These are phyloP conservation scores for Actinemys pallida DNA, from an alignment of 2,113 vertebrate genomes.

Conservation along the genomic window DNA sequence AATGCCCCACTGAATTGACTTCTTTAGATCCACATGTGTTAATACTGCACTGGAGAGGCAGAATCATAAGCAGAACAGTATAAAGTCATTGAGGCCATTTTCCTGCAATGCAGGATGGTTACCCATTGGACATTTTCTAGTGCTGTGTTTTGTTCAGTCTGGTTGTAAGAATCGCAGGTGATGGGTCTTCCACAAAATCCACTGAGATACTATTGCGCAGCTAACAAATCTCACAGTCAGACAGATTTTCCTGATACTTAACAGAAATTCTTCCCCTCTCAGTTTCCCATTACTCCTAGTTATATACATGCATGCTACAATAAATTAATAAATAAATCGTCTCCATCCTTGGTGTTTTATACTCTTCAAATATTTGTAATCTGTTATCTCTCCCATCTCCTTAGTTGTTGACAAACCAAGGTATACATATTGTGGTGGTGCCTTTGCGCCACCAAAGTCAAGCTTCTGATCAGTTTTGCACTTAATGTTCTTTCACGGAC, in stretches of 20 bases:
- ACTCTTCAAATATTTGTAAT: neutral
- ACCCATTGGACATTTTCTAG: neutral
- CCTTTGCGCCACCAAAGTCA: neutral
- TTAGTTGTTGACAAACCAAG: neutral
- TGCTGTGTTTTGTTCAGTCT: neutral
- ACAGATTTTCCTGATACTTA: neutral
- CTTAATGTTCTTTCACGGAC: neutral
- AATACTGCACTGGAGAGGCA: neutral
- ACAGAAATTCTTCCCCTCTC: neutral
- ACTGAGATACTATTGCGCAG: neutral
- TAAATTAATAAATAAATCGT: neutral
- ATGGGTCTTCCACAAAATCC: neutral
- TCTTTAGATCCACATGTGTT: neutral
- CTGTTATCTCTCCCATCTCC: neutral
- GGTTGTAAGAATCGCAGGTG: neutral
- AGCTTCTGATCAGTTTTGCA: neutral
- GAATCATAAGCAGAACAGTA: neutral
- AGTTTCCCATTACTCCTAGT: neutral
- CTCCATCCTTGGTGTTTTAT: neutral
- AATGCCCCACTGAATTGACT: neutral
- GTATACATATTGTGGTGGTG: neutral
- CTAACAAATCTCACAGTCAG: neutral
- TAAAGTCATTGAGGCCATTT: neutral
- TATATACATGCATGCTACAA: neutral
- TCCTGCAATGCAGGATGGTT: neutral